Base-by-base conservation (phyloP, 2,797 vertebrate genomes). In the Falco biarmicus region DNA sequence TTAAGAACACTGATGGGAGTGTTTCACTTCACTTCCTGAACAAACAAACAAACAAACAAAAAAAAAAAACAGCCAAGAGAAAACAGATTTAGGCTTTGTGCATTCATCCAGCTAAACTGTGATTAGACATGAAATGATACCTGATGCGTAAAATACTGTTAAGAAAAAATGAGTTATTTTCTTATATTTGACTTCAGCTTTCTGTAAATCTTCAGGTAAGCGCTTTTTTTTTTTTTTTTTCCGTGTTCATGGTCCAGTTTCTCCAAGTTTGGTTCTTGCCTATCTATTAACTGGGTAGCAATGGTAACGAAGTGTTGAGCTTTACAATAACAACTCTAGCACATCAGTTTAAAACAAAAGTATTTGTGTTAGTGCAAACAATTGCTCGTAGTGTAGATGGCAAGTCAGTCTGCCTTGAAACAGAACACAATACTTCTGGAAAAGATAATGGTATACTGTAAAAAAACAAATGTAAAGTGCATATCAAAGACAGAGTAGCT, bases 371-470 rank as follows among this genome's bases (percentile, higher is more conserved):
- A 63, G 37, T 74, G 39, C n/a, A 93, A 82, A 53, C 70, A 84
- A 37, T 20, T 73, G 22, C 25, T 61, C 13, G n/a, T 15, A 75
- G 17, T 10, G 4, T 31, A 90, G 41, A 54, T 21, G 37, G 11
- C 82, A 89, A 87, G 29, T 14, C 77, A 84, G 50, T 25, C 77
- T 53, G 50, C n/a, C 45, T 57, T 47, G 45, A 95, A 95, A 71
- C 41, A 66, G 39, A 88, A 56, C 21, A 45, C 9, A 47, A 22
- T 53, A 66, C 20, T 70, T 86, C 12, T 4, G 4, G 25, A 75
- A 79, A 75, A 63, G 37, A 69, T 45, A 83, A 75, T 7, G 26
- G 57, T 63, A 59, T 22, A 15, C 8, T 34, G 34, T 19, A 39
- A 76, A 84, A 78, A 89, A 71, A 45, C 20, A 9, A 57, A 60